Conservation (phyloP, 2,113 vertebrate species). For the Tonatia bakeri region DNA sequence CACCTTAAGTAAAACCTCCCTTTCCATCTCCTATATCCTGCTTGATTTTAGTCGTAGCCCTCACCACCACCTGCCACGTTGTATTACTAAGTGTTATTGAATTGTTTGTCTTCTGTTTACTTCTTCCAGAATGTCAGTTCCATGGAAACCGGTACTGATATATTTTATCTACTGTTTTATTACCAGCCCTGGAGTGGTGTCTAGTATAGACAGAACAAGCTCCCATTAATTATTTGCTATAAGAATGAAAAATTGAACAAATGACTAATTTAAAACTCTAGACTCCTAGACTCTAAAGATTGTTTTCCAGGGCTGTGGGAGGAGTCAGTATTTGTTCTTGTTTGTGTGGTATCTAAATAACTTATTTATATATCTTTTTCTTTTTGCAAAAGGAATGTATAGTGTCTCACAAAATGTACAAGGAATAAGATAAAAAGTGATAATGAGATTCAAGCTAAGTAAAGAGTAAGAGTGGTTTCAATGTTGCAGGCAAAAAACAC, state of each 20-base stretch:
- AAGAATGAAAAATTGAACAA: background rate
- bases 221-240: background rate
- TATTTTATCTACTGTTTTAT: background rate
- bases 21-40: background rate
- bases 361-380: background rate
- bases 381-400: background rate
- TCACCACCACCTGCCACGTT: background rate
- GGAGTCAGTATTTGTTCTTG: background rate
- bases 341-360: background rate
- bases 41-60: background rate
- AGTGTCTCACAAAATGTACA: background rate
- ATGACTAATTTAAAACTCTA: background rate
- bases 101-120: background rate
- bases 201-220: background rate
- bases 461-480: background rate
- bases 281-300: background rate
- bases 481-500: background rate
- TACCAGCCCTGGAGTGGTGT: background rate
- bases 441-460: background rate
- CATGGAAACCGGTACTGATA: background rate
- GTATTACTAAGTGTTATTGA: background rate
- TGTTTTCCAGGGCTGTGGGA: background rate
- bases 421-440: background rate
- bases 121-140: background rate
- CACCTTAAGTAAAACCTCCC: too few species aligned